These are phyloP conservation scores for Drosophila nebulosa DNA, from an alignment of 1,140 invertebrate genomes.

Conservation along the genomic window DNA sequence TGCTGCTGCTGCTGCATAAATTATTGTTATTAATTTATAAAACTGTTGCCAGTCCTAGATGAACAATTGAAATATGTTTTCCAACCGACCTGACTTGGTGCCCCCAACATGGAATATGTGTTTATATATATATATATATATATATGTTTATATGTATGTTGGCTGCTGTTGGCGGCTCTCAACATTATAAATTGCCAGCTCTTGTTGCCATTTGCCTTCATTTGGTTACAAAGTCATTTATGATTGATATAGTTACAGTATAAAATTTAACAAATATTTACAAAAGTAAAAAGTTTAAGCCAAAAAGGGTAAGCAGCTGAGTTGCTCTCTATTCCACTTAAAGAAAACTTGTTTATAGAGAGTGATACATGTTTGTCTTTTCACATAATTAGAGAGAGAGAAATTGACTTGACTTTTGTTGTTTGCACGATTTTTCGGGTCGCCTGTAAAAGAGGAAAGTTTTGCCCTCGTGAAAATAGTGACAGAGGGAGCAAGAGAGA, in stretches of 20 bases:
- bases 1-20: slow-evolving; percentile 62
- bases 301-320: neutral
- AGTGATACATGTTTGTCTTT: neutral
- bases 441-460: neutral
- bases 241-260: neutral
- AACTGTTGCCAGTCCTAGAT: slow-evolving; percentile 46
- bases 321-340: neutral
- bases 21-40: slow-evolving; percentile 78
- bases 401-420: neutral
- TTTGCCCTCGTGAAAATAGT: neutral
- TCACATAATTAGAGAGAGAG: neutral
- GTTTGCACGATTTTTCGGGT: neutral
- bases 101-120: neutral
- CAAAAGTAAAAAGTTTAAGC: neutral
- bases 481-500: too few relatives aligned
- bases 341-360: neutral
- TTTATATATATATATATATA: neutral
- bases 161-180: neutral
- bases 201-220: neutral
- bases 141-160: neutral
- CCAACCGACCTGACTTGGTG: slow-evolving; percentile 5
- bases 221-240: neutral
- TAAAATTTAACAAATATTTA: neutral
- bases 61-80: slow-evolving; percentile 59
- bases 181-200: neutral